Evolutionary conservation across 92 coral and sea anemone genomes (phyloP), one percentile per base, ranked within the genome.

Genomic region (Umimayanthus chanpuru): DNA sequence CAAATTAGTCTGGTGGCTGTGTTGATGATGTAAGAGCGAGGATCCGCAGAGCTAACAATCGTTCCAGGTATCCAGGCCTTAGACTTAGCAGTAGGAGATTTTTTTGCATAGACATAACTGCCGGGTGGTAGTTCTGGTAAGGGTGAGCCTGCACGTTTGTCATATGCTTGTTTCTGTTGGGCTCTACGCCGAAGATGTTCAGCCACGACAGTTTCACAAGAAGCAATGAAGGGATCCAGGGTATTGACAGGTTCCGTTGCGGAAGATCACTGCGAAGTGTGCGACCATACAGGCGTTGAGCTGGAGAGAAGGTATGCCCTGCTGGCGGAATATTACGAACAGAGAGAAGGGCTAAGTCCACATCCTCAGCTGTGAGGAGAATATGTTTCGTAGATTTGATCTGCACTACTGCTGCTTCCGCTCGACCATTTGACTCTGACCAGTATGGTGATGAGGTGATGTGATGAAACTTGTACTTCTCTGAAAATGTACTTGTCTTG

Each of bases 331-430:
- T 89, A 85, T 89, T 92, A 38, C 80, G 90, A 72, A 89, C 93
- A 79, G 93, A 90, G 41, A 92, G 70, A 11, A 89, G 83, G 26
- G 92, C 88, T 56, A 92, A 49, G 85, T 85, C 92, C 26, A 89
- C 88, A 85, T 89, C 90, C 38, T 85, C 77, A 55, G 92, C 92
- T 9, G 92, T 89, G 79, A 85, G 90, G 14, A 86, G 92, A 79
- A 89, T 89, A 87, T 86, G 92, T 80, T 92, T 92, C 73, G 94
- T 89, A 32, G 90, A 92, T 76, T 89, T 92, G 77, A 92, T n/a
- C n/a, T n/a, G n/a, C n/a, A n/a, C n/a, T n/a, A n/a, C 92, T 10
- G 94, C 90, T 75, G 90, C 94, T 65, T 90, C 92, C 9, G 91
- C 91, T 14, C 85, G 87, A 25, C 92, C 92, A 71, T 90, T 90